Evolutionary conservation across 2,888 invertebrate species (phyloP), one percentile per base, ranked within the genome.

Genomic region (Xanthostigma xanthostigma): DNA sequence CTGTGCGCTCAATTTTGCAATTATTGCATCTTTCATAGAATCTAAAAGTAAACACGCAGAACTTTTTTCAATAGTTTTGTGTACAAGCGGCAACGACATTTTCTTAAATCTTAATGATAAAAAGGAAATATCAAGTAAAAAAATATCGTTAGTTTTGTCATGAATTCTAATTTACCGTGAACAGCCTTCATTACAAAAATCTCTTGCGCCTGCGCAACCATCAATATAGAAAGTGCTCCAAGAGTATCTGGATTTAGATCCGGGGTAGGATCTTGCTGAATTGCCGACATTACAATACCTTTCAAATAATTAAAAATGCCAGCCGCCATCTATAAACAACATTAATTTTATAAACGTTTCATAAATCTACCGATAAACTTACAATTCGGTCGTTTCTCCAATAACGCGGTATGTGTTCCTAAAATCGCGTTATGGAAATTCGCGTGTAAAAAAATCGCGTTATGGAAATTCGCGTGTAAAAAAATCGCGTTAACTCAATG

Each of bases 181-280:
- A 89, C 85, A 46, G 96, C 95, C 72, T 99, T 99, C 62, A 85
- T 79, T 44, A 92, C 91, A 65, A 97, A 90, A 55, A 93, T 86
- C 71, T 98, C 98, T 70, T 99, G 98, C 9, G 94, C 97, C 70
- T 99, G 97, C 12, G 98, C 96, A 43, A 97, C 71, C 94, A 96
- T 95, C 45, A 99, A 70, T 44, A 84, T 75, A 46, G 86, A 76
- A 27, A 99, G 73, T 36, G 94, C 91, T 50, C 78, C 76, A 47
- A 98, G 75, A 17, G 93, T 87, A 60, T 98, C 97, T 5, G 94
- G 90, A 64, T 81, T 81, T 57, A 98, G 76, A 72, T 98, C 98
- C 8, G 92, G 91, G 3, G 98, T 97, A 33, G 95, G 90, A 62
- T 97, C 96, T 64, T 90, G 89, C 59, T 92, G 92, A 58, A 95